Conservation (phyloP, 2,888 invertebrate species). For the Xestia rhomboidea region DNA sequence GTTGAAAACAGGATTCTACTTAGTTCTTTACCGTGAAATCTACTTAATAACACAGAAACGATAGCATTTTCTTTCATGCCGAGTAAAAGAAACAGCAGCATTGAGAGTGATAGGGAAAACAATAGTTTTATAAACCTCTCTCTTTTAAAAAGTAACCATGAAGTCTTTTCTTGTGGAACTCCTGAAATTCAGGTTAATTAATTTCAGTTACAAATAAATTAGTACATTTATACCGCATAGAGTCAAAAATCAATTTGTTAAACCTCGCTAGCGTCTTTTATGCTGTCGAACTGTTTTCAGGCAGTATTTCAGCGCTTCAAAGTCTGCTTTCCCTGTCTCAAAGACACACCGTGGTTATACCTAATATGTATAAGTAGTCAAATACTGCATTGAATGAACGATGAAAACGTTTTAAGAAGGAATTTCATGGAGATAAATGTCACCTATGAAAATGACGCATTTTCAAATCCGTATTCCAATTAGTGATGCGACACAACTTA, state of each 20-base stretch:
- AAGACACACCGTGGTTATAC: not conserved
- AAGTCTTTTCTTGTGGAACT: slow-evolving; percentile 8
- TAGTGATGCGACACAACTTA: slow-evolving; percentile 46
- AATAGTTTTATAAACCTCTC: not conserved
- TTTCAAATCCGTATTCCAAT: slow-evolving; percentile 15
- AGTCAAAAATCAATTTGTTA: not conserved
- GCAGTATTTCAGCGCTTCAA: slow-evolving; percentile 7
- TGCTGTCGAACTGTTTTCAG: slow-evolving; percentile 10
- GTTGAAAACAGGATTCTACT: not conserved
- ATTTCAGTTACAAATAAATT: not conserved
- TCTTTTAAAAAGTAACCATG: slow-evolving; percentile 33
- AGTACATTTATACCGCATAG: not conserved
- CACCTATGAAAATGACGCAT: not conserved
- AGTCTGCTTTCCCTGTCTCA: not conserved
- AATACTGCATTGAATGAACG: slow-evolving; percentile 39
- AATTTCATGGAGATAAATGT: not conserved
- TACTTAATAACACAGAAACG: not conserved
- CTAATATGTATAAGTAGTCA: not conserved
- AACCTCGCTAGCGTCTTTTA: not conserved
- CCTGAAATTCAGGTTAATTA: slow-evolving; percentile 22
- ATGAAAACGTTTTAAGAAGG: not conserved
- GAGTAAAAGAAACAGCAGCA: slow-evolving; percentile 26
- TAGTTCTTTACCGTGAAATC: not conserved
- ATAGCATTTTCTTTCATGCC: slow-evolving; percentile 25
- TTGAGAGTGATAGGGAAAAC: slow-evolving; percentile 35